Evolutionary conservation across 2,113 vertebrate species (phyloP).

Genomic region (Odontophorus gujanensis): DNA sequence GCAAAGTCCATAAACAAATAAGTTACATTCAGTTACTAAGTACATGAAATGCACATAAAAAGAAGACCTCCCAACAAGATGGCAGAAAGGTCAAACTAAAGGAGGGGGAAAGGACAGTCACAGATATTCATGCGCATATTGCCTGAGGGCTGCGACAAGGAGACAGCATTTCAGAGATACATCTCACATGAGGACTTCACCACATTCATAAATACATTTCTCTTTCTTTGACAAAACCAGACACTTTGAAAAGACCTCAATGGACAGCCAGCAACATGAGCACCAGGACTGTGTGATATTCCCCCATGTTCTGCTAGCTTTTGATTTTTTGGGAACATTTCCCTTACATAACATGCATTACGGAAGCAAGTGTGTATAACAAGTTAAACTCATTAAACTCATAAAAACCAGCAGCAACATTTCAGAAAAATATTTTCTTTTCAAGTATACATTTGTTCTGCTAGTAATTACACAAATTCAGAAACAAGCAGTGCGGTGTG

Average conservation of each 20-base stretch:
- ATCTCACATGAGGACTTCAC: not conserved
- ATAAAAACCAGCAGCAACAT: not conserved
- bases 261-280: not conserved
- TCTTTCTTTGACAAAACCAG: not conserved
- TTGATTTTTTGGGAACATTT: not conserved
- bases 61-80: not conserved
- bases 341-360: rapidly evolving
- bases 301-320: not conserved
- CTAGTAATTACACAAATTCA: not conserved
- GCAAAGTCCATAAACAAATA: not conserved
- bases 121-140: not conserved
- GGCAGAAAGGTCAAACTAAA: not conserved
- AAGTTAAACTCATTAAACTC: not conserved
- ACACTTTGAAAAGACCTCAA: not conserved
- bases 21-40: not conserved
- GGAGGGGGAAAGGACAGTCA: not conserved
- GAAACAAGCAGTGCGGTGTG: not conserved
- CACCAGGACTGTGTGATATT: not conserved
- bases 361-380: not conserved
- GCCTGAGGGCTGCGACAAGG: not conserved
- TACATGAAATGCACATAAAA: not conserved
- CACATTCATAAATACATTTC: not conserved
- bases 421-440: not conserved
- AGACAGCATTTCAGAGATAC: not conserved
- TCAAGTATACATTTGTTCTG: not conserved